Evolutionary conservation across 2,113 vertebrate species (phyloP), one percentile per base, ranked within the genome.

Genomic region (Leucopternis melanops): DNA sequence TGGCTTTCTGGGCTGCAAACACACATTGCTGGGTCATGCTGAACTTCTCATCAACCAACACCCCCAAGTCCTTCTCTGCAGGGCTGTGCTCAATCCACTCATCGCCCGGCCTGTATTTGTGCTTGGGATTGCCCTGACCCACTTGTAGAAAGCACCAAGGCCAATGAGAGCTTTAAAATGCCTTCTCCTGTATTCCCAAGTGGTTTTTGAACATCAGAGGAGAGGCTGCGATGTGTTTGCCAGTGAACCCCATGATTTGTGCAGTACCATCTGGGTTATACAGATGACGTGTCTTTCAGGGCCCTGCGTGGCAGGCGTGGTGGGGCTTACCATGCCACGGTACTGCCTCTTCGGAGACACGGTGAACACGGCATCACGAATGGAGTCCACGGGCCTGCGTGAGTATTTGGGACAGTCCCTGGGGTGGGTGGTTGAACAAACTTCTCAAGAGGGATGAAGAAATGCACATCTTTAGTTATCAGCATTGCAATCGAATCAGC

Each of bases 271-370:
- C 5, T 0, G 4, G 23, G 8, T 95, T 13, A 74, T 2, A 1
- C 2, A 20, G 54, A 26, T 50, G 38, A 5, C 0, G 0, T 95
- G 61, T 94, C 29, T 80, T 95, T 77, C 95, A 99, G 99, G 99
- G 50, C 97, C 99, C 5, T 99, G 99, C 0, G 98, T 99, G 93
- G 99, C 98, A 2, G 99, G 99, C 0, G 98, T 99, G 42, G 98
- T 99, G 38, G 99, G 99, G 36, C 98, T 99, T 62, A 99, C 98
- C 22, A 99, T 99, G 99, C 99, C 99, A n/a, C 98, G 98, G 44
- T 99, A 99, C 95, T 99, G 99, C 98, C 99, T 99, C 95, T 99
- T 99, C 20, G 99, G 99, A 81, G 99, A 99, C 97, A 99, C 99
- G 0, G 98, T 99, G 88, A 99, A 99, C 97, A 99, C 99, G 0